phyloP scores from a whole-genome alignment of 2,113 vertebrate species.

The Gopherus evgoodei region DNA sequence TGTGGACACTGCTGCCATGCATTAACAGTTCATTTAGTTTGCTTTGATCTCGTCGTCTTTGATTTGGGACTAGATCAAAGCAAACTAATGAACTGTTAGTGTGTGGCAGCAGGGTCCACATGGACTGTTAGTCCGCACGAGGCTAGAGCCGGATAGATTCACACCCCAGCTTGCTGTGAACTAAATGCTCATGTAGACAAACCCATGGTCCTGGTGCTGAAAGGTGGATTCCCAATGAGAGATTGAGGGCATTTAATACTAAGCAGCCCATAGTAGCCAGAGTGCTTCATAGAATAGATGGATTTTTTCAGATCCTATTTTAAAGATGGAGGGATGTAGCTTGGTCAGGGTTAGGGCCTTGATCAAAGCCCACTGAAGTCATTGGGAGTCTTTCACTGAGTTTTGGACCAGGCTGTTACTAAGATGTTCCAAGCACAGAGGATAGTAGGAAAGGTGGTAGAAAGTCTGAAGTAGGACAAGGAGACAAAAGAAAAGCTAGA shows the following conservation, averaged over 20 bases:
- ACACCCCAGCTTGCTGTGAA: too few relatives aligned
- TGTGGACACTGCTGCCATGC: too few relatives aligned
- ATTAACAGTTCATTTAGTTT: too few relatives aligned
- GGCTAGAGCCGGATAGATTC: too few relatives aligned
- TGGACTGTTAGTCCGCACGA: too few relatives aligned
- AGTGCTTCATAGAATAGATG: not conserved
- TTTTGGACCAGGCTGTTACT: not conserved
- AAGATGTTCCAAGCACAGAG: not conserved
- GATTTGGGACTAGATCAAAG: too few relatives aligned
- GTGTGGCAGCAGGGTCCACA: too few relatives aligned
- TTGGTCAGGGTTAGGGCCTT: not conserved
- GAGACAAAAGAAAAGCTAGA: not conserved
- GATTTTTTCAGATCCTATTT: not conserved
- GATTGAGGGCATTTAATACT: not conserved
- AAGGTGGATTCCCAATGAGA: not conserved
- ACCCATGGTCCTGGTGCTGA: not conserved
- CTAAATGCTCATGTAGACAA: too few relatives aligned
- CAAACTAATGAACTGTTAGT: too few relatives aligned
- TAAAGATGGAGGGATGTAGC: not conserved
- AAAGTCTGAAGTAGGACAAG: not conserved
- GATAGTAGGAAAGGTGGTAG: not conserved
- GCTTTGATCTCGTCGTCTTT: too few relatives aligned
- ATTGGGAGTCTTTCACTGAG: not conserved
- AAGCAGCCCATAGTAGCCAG: not conserved
- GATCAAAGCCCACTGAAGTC: not conserved